Evolutionary conservation across 2,888 invertebrate genomes (phyloP).

Genomic region (Apamea epomidion): DNA sequence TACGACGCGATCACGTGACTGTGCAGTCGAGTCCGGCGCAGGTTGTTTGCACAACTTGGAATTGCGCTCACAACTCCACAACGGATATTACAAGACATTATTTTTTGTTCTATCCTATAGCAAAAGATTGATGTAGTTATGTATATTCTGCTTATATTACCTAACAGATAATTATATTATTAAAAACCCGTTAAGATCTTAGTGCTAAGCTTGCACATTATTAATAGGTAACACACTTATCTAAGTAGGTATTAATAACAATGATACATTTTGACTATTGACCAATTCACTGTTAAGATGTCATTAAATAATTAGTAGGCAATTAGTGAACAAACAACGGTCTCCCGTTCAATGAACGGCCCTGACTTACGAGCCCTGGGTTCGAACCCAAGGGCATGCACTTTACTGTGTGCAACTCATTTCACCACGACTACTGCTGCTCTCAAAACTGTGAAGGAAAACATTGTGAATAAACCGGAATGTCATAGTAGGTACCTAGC

Average conservation of each 20-base stretch:
- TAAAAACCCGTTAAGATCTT: background rate
- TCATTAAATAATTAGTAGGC: background rate
- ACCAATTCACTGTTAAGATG: background rate
- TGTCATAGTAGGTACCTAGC: background rate
- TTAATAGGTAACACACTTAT: background rate
- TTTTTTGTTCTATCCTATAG: constrained; percentile 16
- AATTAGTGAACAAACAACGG: background rate
- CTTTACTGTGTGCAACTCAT: background rate
- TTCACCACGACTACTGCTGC: background rate
- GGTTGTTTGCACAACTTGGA: constrained; percentile 71
- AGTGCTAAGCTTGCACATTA: background rate
- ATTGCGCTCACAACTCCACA: constrained; percentile 41
- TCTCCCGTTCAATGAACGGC: background rate
- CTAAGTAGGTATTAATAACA: background rate
- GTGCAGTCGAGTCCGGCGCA: constrained; percentile 57
- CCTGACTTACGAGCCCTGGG: background rate
- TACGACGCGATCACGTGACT: constrained; percentile 67
- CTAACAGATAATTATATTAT: background rate
- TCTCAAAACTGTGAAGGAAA: background rate
- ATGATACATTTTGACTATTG: background rate
- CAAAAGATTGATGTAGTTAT: constrained; percentile 10
- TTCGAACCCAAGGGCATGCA: background rate
- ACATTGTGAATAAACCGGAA: background rate
- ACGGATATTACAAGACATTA: constrained; percentile 38
- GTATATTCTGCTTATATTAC: constrained; percentile 18